Base-by-base conservation (phyloP, 2,113 vertebrate genomes). In the Philantomba maxwellii region DNA sequence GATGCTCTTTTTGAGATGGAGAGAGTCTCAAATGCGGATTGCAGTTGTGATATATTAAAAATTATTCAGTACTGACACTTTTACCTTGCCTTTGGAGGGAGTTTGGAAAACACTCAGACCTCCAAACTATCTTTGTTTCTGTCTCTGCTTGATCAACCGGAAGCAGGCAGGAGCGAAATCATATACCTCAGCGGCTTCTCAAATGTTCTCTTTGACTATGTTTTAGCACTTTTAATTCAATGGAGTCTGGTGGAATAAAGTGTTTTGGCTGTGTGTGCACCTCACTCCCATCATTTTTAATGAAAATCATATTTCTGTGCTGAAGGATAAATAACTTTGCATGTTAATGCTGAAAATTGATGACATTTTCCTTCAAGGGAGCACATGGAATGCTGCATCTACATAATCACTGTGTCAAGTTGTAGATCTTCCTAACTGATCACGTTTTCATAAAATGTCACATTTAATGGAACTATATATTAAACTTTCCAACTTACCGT, bases 401-500 rank as follows among this genome's bases (percentile, higher is more conserved):
- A 94, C 30, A 62, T 19, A 90, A 75, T 87, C 47, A 86, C 39
- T 62, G 4, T 36, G 19, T 58, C 26, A 66, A 84, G 43, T n/a
- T 90, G 89, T 43, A 93, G 25, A 73, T 58, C 64, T 93, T 93
- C 93, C 51, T 90, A 66, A 95, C 21, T 85, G 86, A 96, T 80
- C 47, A 15, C 0, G 1, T 19, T 62, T 51, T 91, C 77, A 53
- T 78, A 49, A 86, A 45, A 92, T 57, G 80, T 95, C 51, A 53
- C 53, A 12, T 78, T 96, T 57, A 84, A 92, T 89, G 36, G 53
- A 90, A 90, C 43, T 58, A 84, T 0, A 45, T 53, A 82, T 36
- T 12, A 49, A 39, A 47, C 25, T n/a, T 17, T 93, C 82, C 64
- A 70, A 91, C 94, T 98, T 98, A 99, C 99, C 99, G 43, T 99